Base-by-base conservation (phyloP, 2,113 vertebrate species). In the Epinephelus lanceolatus region DNA sequence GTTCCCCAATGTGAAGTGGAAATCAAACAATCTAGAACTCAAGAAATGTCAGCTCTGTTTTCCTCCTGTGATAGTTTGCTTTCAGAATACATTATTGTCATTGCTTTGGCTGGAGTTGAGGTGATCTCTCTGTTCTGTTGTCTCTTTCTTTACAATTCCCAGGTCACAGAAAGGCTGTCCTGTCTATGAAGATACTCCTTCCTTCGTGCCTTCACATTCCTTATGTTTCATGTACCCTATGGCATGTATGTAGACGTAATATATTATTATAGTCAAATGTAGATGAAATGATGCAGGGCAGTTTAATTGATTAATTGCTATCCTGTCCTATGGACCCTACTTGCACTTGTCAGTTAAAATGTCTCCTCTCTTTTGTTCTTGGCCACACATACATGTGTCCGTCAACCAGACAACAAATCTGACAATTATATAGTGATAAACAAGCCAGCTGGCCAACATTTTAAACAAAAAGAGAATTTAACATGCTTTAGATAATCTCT, bases 1-100 rank as follows among this genome's bases (percentile, higher is more conserved):
- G 13, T 13, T 74, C 71, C 70, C 49, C 40, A 25, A 10, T 52
- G 53, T 59, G 42, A 10, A 51, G 19, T 59, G 27, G 13, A 60
- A 74, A 69, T 17, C 33, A 69, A 69, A 75, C 18, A 33, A 45
- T 53, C 17, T 25, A 21, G 11, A 71, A 63, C 15, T 21, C 19
- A 78, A 62, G 11, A 49, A 71, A 76, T 62, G 37, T 63, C 66
- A 83, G 40, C 59, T 57, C 40, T 52, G n/a, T 30, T 65, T 59
- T 72, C 23, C 25, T 72, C 23, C 30, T 23, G 25, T 78, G 68
- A 52, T 7, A 4, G 9, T 33, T 68, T 68, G 19, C 45, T 69
- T 52, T 61, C 33, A 57, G 21, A 71, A 18, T n/a, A 65, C 3
- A 40, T 80, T 68, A 13, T 55, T 69, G 30, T 17, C 47, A 68